Percentiles rank a stretch among this genome's conserved stretches.
Conservation (phyloP, 2,113 vertebrate species). For the Alethe castanea region DNA sequence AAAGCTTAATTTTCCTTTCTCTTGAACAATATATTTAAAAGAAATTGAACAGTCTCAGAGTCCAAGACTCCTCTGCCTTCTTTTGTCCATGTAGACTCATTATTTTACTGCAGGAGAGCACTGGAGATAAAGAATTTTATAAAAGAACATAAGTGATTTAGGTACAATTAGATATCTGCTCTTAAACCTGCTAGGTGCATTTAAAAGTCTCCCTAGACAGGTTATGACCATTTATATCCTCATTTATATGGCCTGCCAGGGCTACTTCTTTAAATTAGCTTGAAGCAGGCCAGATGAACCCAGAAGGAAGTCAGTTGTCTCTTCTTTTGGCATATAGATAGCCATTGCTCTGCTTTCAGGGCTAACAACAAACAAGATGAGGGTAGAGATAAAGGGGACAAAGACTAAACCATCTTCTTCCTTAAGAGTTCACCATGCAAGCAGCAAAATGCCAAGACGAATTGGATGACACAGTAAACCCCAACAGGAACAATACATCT, state of each 20-base stretch:
- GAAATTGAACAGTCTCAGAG: not conserved
- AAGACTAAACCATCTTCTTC: not conserved
- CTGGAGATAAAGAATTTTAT: constrained; percentile 8
- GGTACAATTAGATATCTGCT: not conserved
- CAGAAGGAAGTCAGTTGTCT: constrained; percentile 13
- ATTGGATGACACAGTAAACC: constrained; percentile 14
- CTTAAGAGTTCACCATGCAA: not conserved
- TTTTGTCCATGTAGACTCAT: not conserved
- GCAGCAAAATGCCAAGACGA: not conserved
- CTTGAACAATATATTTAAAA: not conserved
- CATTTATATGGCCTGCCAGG: constrained; percentile 51
- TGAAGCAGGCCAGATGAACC: constrained; percentile 39
- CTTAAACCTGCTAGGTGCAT: constrained; percentile 26
- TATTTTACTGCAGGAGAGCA: not conserved
- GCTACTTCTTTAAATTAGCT: constrained; percentile 57
- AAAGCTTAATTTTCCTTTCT: not conserved
- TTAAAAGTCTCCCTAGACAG: not conserved
- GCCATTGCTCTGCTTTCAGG: constrained; percentile 4
- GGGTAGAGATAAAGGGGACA: not conserved
- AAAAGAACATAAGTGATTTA: constrained; percentile 22
- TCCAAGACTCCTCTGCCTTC: not conserved
- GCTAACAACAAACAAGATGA: not conserved
- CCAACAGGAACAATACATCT: not conserved
- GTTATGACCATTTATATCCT: constrained; percentile 28
- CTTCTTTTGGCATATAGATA: constrained; percentile 1